Base-by-base conservation (phyloP, 1,140 invertebrate species). In the Caenorhabditis latens region DNA sequence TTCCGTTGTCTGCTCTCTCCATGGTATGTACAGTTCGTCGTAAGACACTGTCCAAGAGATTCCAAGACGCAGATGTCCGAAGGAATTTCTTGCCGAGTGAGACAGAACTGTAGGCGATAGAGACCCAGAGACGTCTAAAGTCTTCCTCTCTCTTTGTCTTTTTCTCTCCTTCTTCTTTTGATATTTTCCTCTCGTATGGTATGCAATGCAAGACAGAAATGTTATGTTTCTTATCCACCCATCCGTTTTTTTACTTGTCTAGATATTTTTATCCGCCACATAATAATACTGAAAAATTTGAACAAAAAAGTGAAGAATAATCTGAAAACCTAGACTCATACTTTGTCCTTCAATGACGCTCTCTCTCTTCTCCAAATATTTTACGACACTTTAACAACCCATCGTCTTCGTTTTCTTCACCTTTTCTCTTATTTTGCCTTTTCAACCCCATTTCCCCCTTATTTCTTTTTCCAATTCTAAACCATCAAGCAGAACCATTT, bases 341-440 rank as follows among this genome's bases (percentile, higher is more conserved):
- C 61, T 32, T 63, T 63, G 61, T 63, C 61, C 61, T 63, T 63
- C 61, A 63, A 63, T 63, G 61, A 63, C 61, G 19, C 21, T 63
- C 61, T 40, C 24, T 63, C 61, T 53, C 46, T 79, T 46, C n/a
- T 43, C 71, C 71, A 79, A 79, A 48, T 79, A 50, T 79, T 79
- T 79, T 79, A 79, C 71, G 71, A 79, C 71, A 79, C 71, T 79
- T 79, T 79, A 79, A 79, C 71, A 79, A 50, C 71, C 71, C 11
- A 48, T 63, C 71, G 71, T 48, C 71, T 79, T 50, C 71, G 16
- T 79, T 79, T 79, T 50, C 46, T 46, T 71, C 65, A n/a, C 40
- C 42, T 71, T 71, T 71, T 8, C 71, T 13, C 46, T 50, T 79
- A 24, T 79, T 50, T 79, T 50, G 8, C 46, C 71, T 11, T 50